A percentile compares a stretch with the other conserved stretches of the same genome.
Evolutionary conservation across 2,888 invertebrate species (phyloP).

Genomic region (Phengaris arion): DNA sequence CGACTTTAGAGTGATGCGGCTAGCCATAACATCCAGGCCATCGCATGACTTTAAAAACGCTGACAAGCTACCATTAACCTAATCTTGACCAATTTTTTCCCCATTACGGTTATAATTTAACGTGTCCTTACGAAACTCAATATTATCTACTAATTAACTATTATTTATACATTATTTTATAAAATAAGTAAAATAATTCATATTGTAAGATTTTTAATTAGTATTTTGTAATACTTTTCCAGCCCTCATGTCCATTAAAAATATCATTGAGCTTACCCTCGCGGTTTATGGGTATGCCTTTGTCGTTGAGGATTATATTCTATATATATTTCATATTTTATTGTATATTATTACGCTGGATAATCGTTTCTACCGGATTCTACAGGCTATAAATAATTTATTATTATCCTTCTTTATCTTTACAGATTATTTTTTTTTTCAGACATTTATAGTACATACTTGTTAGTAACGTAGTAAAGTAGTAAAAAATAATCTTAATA

Average conservation of each 20-base stretch:
- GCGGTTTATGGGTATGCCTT: slow-evolving; percentile 4
- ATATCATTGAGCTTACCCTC: neutral
- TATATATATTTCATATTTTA: neutral
- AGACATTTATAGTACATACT: no score
- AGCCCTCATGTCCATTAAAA: neutral
- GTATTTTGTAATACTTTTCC: neutral
- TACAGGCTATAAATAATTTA: slow-evolving; percentile 12
- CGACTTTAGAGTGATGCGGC: no score
- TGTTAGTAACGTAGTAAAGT: no score
- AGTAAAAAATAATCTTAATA: no score
- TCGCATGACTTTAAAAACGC: no score
- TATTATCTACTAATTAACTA: no score
- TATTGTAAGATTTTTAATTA: neutral
- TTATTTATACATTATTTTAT: no score
- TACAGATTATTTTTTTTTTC: neutral
- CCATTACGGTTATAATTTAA: no score
- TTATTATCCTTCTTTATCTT: neutral
- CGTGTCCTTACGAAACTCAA: no score
- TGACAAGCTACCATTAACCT: no score
- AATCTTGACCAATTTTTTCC: no score
- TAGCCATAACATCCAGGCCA: no score
- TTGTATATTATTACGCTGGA: slow-evolving; percentile 12
- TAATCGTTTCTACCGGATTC: neutral
- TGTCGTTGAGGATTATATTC: neutral
- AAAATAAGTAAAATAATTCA: neutral